phyloP scores from a whole-genome alignment of 2,888 invertebrate genomes.

The Lumbricus terrestris region DNA sequence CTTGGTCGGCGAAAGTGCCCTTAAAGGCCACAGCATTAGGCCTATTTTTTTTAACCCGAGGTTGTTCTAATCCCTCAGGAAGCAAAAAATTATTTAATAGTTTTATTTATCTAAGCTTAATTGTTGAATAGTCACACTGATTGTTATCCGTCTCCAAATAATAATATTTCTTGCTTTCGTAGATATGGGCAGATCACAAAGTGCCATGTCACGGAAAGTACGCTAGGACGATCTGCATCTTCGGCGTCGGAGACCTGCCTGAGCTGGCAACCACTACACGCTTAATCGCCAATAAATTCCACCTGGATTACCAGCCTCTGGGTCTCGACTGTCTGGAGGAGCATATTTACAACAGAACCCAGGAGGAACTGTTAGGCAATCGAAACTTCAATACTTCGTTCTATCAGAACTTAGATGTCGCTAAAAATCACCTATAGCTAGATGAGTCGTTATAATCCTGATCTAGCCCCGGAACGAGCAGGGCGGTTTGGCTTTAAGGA shows the following conservation, averaged over 20 bases:
- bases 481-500: no score
- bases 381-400: neutral
- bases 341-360: conserved; percentile 42
- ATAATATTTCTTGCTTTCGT: neutral
- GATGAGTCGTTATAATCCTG: no score
- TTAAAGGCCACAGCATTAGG: no score
- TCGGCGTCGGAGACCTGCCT: conserved; percentile 51
- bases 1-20: no score
- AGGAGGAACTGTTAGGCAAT: conserved; percentile 3
- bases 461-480: no score
- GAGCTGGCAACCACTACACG: conserved; percentile 43
- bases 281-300: conserved; percentile 56
- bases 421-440: conserved; percentile 13
- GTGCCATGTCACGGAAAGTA: conserved; percentile 48
- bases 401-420: neutral
- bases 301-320: conserved; percentile 45
- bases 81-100: no score
- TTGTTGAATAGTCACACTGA: no score
- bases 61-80: no score
- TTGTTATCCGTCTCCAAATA: neutral
- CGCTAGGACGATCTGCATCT: conserved; percentile 51
- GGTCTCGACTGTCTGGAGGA: conserved; percentile 52
- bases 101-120: no score
- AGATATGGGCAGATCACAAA: conserved; percentile 11
- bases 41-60: no score